phyloP scores from a whole-genome alignment of 1,140 invertebrate genomes.

The Orius insidiosus region DNA sequence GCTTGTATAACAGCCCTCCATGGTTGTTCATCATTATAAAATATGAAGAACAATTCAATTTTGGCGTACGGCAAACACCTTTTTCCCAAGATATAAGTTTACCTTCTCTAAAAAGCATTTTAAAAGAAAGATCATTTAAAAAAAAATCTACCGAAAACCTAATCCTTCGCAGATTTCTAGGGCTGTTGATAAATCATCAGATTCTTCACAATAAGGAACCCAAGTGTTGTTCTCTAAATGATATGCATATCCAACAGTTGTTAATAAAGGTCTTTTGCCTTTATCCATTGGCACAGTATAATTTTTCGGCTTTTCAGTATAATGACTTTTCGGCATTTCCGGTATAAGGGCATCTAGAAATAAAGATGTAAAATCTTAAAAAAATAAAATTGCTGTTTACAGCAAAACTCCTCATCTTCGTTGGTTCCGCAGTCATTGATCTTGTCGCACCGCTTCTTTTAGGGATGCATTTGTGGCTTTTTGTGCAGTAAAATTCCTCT shows the following conservation, averaged over 20 bases:
- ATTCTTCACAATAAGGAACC: too few species aligned
- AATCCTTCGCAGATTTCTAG: conserved; percentile 37
- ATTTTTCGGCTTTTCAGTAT: too few species aligned
- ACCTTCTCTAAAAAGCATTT: too few species aligned
- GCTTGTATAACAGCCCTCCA: too few species aligned
- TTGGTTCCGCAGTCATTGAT: conserved; percentile 50
- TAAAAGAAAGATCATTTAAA: too few species aligned
- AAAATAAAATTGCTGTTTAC: conserved; percentile 27
- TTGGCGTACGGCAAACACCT: too few species aligned
- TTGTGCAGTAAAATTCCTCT: conserved; percentile 35
- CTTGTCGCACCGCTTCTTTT: conserved; percentile 43
- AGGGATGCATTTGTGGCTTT: conserved; percentile 40
- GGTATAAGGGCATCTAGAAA: conserved; percentile 8
- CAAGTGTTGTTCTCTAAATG: too few species aligned
- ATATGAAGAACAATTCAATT: too few species aligned
- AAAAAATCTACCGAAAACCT: conserved; percentile 34
- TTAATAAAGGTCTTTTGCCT: conserved; percentile 25
- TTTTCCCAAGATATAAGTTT: too few species aligned
- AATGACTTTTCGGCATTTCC: not conserved
- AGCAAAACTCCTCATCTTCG: conserved; percentile 57
- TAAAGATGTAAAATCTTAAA: conserved; percentile 2
- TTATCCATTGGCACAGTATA: not conserved
- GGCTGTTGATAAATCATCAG: conserved; percentile 21
- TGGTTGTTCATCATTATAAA: too few species aligned
- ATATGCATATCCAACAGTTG: conserved; percentile 33